A percentile compares a stretch with the other conserved stretches of the same genome.
Conservation (phyloP, 2,888 invertebrate genomes). For the Diaprepes abbreviatus region DNA sequence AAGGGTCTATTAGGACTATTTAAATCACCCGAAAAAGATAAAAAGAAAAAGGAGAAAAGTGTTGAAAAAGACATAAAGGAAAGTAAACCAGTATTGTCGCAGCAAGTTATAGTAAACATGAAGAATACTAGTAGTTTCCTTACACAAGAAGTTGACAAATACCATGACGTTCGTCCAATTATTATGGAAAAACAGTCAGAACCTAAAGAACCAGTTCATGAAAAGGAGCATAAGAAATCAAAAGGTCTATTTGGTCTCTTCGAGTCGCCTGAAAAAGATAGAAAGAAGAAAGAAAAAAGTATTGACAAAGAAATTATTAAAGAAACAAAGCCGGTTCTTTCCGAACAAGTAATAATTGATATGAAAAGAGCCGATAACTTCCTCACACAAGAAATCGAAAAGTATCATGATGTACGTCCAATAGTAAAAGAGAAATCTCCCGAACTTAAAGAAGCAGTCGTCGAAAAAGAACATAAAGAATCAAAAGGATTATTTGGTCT, state of each 20-base stretch:
- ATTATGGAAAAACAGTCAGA: conserved; percentile 17
- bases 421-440: conserved; percentile 1
- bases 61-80: neutral
- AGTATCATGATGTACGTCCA: conserved; percentile 53
- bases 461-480: conserved; percentile 34
- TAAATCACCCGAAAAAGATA: conserved; percentile 21
- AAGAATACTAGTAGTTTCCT: conserved; percentile 8
- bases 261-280: conserved; percentile 29
- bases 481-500: conserved; percentile 39
- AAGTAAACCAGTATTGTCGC: conserved; percentile 27
- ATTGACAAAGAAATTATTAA: conserved; percentile 5
- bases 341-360: conserved; percentile 22
- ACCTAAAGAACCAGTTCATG: neutral
- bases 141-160: conserved; percentile 16
- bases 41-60: conserved; percentile 15
- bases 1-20: conserved; percentile 22
- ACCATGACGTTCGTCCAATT: conserved; percentile 48
- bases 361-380: conserved; percentile 51
- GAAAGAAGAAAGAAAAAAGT: conserved; percentile 4
- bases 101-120: conserved; percentile 40
- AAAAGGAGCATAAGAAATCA: conserved; percentile 23
- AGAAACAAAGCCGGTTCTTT: conserved; percentile 20
- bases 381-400: conserved; percentile 50
- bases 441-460: neutral
- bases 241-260: conserved; percentile 32